Evolutionary conservation across 2,113 vertebrate species (phyloP), one percentile per base, ranked within the genome.

Genomic region (Urocolius indicus): DNA sequence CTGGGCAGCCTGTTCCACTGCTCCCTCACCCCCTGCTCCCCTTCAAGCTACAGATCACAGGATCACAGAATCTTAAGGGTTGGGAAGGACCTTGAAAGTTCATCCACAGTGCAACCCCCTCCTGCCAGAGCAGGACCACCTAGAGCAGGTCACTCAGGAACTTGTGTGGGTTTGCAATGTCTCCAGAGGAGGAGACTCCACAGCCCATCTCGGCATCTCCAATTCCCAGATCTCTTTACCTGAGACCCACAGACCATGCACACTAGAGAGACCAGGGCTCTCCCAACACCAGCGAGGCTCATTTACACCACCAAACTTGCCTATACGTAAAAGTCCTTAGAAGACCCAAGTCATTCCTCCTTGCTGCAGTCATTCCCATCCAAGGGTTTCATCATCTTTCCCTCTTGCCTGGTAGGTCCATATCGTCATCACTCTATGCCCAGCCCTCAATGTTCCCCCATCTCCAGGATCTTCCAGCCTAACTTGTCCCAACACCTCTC

Each of bases 221-320:
- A 41, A 12, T 41, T 41, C 8, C 45, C 91, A 66, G 21, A 46
- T 6, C 41, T 65, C 13, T 19, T 46, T 26, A 48, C 36, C 36
- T 32, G 17, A 4, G 6, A 59, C n/a, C 74, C 49, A 23, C 12
- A 8, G 16, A 21, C 0, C n/a, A 2, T 0, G 2, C 58, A 19
- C 2, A 1, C 46, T 2, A 14, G 32, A 24, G 22, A 78, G 9
- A 41, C 2, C 45, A 18, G 21, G 2, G 49, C 66, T 51, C 87
- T 11, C 0, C 6, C 23, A 29, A 11, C 0, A 13, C 46, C 7
- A 16, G 4, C 2, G 45, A 73, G 55, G 45, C 13, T 77, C 41
- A 3, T 2, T 43, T 27, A 46, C 58, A 16, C 0, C 1, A 55
- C 16, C 19, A 76, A 84, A 52, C 48, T 24, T 63, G 34, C 32